A percentile compares a stretch with the other conserved stretches of the same genome.
Conservation (phyloP, 2,797 vertebrate species). For the Sternarchorhynchus goeldii region DNA sequence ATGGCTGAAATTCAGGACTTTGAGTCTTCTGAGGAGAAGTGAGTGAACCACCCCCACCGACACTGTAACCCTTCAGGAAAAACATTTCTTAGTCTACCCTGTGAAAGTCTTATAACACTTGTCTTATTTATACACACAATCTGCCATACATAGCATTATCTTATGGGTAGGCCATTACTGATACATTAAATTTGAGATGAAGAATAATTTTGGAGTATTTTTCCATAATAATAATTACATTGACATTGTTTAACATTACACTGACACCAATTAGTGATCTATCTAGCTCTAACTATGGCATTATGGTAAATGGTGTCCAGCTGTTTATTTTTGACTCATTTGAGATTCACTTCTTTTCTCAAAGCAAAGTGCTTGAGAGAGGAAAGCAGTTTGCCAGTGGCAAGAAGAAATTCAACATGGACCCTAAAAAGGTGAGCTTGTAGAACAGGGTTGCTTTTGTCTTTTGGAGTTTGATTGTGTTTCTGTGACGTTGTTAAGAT, state of each 20-base stretch:
- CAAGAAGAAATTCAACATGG: conserved; percentile 94
- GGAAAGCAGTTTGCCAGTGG: conserved; percentile 80
- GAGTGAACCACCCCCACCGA: conserved; percentile 47
- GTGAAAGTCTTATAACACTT: neutral
- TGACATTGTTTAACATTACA: too few relatives aligned
- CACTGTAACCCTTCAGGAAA: neutral
- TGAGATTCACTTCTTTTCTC: conserved; percentile 28
- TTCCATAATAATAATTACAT: too few relatives aligned
- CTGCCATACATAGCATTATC: too few relatives aligned
- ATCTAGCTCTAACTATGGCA: too few relatives aligned
- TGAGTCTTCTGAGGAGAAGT: conserved; percentile 75
- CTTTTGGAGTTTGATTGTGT: too few relatives aligned
- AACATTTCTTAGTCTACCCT: neutral
- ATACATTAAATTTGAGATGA: too few relatives aligned
- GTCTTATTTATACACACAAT: neutral
- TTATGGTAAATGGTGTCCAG: neutral
- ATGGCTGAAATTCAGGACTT: conserved; percentile 76
- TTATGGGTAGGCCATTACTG: too few relatives aligned
- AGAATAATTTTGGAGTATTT: too few relatives aligned
- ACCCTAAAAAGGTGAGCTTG: conserved; percentile 83
- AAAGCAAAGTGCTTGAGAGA: conserved; percentile 79
- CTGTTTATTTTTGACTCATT: neutral
- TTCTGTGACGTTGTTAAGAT: too few relatives aligned
- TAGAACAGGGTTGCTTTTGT: neutral
- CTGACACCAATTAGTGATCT: too few relatives aligned